A percentile compares a stretch with the other conserved stretches of the same genome.
Conservation (phyloP, 2,113 vertebrate species). For the Lichenostomus cassidix region DNA sequence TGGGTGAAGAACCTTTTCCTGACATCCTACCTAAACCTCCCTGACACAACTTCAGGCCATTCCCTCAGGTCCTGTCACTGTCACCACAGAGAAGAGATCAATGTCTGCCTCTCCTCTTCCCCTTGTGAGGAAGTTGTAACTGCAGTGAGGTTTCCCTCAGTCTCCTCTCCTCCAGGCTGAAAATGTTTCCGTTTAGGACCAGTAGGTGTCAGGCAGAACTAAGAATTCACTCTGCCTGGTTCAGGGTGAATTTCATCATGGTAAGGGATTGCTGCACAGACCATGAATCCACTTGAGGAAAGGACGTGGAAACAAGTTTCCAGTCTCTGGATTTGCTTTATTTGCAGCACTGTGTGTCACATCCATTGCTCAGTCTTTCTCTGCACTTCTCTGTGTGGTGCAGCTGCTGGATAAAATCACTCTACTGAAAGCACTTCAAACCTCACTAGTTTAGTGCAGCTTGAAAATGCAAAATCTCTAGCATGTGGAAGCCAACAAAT, state of each 20-base stretch:
- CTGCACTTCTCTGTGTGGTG: not conserved
- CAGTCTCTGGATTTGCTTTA: not conserved
- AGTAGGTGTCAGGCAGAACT: slow-evolving; percentile 67
- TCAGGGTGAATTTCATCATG: not conserved
- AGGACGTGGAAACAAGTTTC: not conserved
- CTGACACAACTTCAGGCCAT: not conserved
- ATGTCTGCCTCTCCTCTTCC: not conserved
- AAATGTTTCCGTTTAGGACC: not conserved
- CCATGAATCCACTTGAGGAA: not conserved
- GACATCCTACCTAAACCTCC: too few relatives aligned
- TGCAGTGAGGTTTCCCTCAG: rapidly evolving
- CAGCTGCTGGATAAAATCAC: not conserved
- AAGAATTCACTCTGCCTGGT: not conserved
- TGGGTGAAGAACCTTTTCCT: not conserved
- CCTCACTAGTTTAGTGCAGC: not conserved
- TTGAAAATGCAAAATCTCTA: not conserved
- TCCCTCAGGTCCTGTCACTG: rapidly evolving
- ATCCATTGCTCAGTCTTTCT: not conserved
- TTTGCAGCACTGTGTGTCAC: not conserved
- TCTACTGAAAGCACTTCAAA: not conserved
- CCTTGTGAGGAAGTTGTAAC: rapidly evolving
- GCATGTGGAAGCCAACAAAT: not conserved
- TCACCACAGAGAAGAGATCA: not conserved
- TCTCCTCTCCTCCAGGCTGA: not conserved
- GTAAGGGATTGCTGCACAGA: not conserved